A percentile compares a stretch with the other conserved stretches of the same genome.
These are phyloP conservation scores for Cygnus buccinator DNA, from an alignment of 2,113 vertebrate genomes.

Conservation along the genomic window DNA sequence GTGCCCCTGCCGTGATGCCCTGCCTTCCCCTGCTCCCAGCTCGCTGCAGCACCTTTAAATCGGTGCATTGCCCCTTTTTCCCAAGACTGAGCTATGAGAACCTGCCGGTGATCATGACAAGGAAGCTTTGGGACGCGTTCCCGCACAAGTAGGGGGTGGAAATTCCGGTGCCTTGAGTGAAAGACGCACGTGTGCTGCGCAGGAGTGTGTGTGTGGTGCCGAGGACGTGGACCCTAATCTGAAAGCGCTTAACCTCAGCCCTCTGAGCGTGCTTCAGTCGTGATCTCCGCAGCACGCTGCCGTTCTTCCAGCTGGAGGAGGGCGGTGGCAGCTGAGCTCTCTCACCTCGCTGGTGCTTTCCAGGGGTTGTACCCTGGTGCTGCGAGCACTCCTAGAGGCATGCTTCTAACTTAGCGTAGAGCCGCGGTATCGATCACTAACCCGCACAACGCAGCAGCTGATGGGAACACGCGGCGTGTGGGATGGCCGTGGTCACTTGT, in stretches of 20 bases:
- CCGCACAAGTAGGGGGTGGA: constrained; percentile 12
- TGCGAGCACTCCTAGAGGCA: not conserved
- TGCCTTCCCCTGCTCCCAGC: not conserved
- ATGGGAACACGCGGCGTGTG: constrained; percentile 63
- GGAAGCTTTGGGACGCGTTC: constrained; percentile 78
- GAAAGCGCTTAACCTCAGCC: not conserved
- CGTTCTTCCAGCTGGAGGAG: not conserved
- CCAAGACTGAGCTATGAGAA: not conserved
- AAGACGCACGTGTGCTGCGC: constrained; percentile 24
- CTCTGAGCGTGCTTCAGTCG: not conserved
- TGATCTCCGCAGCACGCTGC: not conserved
- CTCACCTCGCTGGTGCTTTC: constrained; percentile 51
- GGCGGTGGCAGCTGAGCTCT: not conserved
- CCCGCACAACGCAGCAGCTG: not conserved
- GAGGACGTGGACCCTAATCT: not conserved
- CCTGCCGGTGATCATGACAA: constrained; percentile 75
- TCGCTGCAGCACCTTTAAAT: not conserved
- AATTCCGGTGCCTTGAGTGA: not conserved
- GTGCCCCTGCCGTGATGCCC: not conserved
- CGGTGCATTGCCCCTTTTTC: not conserved
- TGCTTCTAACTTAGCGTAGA: constrained; percentile 78
- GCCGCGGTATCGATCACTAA: constrained; percentile 71
- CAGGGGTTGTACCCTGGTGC: constrained; percentile 40
- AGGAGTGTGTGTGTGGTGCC: not conserved
- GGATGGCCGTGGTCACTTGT: not conserved